These are phyloP conservation scores for Hyperopisus bebe DNA, from an alignment of 2,113 vertebrate species.

Conservation along the genomic window DNA sequence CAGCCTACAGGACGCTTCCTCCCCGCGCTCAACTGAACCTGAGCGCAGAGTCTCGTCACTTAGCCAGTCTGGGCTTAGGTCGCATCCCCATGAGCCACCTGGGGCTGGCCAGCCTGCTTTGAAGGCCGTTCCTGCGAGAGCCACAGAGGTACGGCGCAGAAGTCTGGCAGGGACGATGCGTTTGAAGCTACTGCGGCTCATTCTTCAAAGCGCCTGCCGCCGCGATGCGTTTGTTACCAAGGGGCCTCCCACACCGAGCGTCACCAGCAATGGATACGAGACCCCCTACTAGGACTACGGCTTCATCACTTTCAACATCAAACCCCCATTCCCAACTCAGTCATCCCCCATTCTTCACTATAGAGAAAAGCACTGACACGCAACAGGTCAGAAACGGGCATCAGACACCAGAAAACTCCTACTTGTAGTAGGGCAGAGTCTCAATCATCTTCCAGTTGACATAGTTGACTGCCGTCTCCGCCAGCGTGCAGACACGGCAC, in stretches of 20 bases:
- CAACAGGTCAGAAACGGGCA: background rate
- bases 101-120: background rate
- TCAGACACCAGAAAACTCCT: background rate
- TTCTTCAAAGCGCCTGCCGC: background rate
- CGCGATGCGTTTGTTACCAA: background rate
- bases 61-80: background rate
- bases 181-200: background rate
- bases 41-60: background rate
- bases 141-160: background rate
- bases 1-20: background rate
- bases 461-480: constrained; percentile 36
- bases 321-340: background rate
- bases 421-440: constrained; percentile 40
- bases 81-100: background rate
- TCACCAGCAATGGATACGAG: background rate
- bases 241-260: background rate
- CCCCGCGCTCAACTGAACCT: background rate
- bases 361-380: background rate
- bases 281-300: background rate
- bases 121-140: background rate
- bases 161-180: too few species aligned
- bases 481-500: constrained; percentile 31
- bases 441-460: constrained; percentile 50
- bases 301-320: background rate
- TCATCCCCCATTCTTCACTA: background rate